Evolutionary conservation across 2,797 vertebrate species (phyloP), one percentile per base, ranked within the genome.

Genomic region (Gallinago nigripennis): DNA sequence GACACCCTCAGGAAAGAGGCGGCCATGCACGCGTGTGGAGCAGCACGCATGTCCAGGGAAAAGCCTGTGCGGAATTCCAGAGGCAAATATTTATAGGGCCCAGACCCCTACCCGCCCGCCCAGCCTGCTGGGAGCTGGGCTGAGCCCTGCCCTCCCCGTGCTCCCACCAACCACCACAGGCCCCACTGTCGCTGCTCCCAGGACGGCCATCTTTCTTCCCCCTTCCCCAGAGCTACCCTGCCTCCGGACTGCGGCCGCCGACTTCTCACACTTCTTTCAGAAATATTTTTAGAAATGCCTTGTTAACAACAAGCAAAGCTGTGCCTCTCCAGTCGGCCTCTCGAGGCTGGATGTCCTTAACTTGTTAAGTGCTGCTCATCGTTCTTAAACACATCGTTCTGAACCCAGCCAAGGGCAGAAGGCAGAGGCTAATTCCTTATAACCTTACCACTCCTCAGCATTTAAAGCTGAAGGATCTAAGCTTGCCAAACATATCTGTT

Each of bases 261-360:
- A 25, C 60, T 70, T 56, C 25, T 82, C n/a, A 43, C 68, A 20
- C 48, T 89, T 76, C 35, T 66, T 90, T 50, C 33, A 64, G 68
- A 45, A 54, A 15, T 71, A 84, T 77, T 91, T 86, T 91, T 54
- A 82, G 78, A 92, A 91, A 70, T 54, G 65, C n/a, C 53, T 89
- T 80, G 65, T 73, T 73, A 58, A 30, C 39, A 39, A n/a, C n/a
- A 54, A 77, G 76, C 23, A 71, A 87, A 57, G 15, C 24, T 53
- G 11, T 33, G 19, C 73, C 43, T 81, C 63, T 86, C 27, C 46
- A 65, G 2, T 30, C 58, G 65, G 48, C 57, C 16, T 37, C 63
- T 90, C 8, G 12, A 78, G 57, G 50, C 24, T 75, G 57, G 56
- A 71, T 73, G 31, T 76, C 30, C 46, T 76, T 61, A 35, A 35